phyloP scores from a whole-genome alignment of 2,888 invertebrate genomes.

The Pasiphila rectangulata region DNA sequence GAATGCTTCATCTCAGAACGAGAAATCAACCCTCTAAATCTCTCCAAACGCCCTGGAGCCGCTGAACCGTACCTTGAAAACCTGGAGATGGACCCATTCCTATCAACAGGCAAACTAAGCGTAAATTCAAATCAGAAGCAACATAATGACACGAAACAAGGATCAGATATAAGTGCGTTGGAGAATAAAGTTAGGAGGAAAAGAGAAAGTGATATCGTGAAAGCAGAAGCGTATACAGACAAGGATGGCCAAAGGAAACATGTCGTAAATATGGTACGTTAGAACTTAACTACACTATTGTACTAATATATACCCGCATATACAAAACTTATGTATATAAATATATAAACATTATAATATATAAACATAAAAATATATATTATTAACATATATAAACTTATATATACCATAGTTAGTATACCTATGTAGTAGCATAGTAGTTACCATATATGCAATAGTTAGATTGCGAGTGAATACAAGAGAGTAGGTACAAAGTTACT shows the following conservation, averaged over 20 bases:
- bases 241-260: constrained; percentile 86
- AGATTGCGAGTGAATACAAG: too few relatives aligned
- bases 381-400: too few relatives aligned
- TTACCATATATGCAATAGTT: too few relatives aligned
- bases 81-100: constrained; percentile 68
- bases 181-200: constrained; percentile 78
- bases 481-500: too few relatives aligned
- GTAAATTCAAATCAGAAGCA: constrained; percentile 60
- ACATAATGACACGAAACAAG: constrained; percentile 55
- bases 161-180: constrained; percentile 50
- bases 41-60: constrained; percentile 68
- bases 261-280: constrained; percentile 87
- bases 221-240: constrained; percentile 84
- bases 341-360: too few relatives aligned
- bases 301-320: too few relatives aligned
- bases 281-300: background rate
- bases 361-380: too few relatives aligned
- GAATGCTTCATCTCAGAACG: constrained; percentile 82
- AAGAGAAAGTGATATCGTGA: constrained; percentile 86
- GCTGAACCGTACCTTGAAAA: constrained; percentile 75
- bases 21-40: constrained; percentile 84
- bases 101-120: constrained; percentile 58
- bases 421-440: too few relatives aligned
- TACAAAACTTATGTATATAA: too few relatives aligned
- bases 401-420: too few relatives aligned